Evolutionary conservation across 2,888 invertebrate species (phyloP).

Genomic region (Crioceris asparagi): DNA sequence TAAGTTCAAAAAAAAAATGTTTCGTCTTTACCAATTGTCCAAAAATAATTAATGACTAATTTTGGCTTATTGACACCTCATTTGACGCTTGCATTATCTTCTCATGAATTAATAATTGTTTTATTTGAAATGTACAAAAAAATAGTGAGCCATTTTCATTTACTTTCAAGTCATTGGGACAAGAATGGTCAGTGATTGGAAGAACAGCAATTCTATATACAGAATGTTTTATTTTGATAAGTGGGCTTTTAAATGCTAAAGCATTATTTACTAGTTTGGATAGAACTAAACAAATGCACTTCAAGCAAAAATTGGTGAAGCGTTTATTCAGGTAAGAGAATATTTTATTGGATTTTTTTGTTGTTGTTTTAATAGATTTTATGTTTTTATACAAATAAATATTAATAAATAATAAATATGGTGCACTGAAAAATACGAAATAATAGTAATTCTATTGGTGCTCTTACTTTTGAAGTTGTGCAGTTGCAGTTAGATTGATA

Average conservation of each 20-base stretch:
- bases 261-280: conserved; percentile 44
- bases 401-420: no score
- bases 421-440: no score
- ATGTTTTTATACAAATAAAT: not conserved
- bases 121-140: not conserved
- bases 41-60: no score
- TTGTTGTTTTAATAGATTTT: conserved; percentile 10
- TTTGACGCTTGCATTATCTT: no score
- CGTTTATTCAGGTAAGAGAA: conserved; percentile 50
- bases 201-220: conserved; percentile 52
- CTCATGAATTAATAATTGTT: no score
- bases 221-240: conserved; percentile 49
- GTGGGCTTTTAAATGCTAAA: conserved; percentile 48
- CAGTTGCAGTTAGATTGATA: no score
- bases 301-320: conserved; percentile 41
- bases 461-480: no score
- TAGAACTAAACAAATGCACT: conserved; percentile 40
- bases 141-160: not conserved
- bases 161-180: conserved; percentile 28
- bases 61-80: no score
- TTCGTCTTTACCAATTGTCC: no score
- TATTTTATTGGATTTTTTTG: no score
- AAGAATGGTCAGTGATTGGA: conserved; percentile 49
- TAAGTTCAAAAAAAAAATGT: conserved; percentile 34
- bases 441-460: no score